phyloP scores from a whole-genome alignment of 2,888 invertebrate species.

The Caenorhabditis macrosperma region DNA sequence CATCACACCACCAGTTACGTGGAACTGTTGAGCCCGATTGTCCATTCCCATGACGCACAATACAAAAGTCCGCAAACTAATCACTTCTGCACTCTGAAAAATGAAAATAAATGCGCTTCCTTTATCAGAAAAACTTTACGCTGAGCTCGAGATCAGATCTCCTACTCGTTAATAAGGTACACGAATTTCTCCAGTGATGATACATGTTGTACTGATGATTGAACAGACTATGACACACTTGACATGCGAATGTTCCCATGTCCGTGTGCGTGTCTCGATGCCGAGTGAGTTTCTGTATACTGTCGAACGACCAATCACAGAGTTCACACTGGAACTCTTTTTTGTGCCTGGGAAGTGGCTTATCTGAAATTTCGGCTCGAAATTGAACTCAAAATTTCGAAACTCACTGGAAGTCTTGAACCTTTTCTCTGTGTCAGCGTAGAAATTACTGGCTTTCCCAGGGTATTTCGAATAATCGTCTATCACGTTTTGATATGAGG shows the following conservation, averaged over 20 bases:
- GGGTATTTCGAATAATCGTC: constrained; percentile 10
- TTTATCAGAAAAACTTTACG: background rate
- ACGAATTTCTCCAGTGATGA: constrained; percentile 22
- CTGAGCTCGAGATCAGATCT: background rate
- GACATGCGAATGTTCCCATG: constrained; percentile 31
- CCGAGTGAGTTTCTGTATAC: background rate
- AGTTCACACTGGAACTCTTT: background rate
- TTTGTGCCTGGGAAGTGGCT: background rate
- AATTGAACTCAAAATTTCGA: no score
- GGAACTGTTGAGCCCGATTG: constrained; percentile 23
- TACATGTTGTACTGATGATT: constrained; percentile 18
- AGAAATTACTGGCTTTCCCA: constrained; percentile 4
- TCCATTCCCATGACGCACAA: constrained; percentile 28
- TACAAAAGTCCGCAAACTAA: constrained; percentile 1
- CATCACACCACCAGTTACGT: constrained; percentile 26
- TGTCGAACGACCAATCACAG: constrained; percentile 29
- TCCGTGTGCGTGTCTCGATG: constrained; percentile 14
- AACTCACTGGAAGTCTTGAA: constrained; percentile 1
- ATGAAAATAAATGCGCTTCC: background rate
- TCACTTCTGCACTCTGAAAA: background rate
- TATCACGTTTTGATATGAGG: background rate
- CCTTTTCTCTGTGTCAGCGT: background rate
- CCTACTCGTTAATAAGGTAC: background rate
- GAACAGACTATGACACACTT: constrained; percentile 31
- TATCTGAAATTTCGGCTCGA: background rate